Conservation (phyloP, 2,113 vertebrate species). For the Oryctolagus cuniculus region DNA sequence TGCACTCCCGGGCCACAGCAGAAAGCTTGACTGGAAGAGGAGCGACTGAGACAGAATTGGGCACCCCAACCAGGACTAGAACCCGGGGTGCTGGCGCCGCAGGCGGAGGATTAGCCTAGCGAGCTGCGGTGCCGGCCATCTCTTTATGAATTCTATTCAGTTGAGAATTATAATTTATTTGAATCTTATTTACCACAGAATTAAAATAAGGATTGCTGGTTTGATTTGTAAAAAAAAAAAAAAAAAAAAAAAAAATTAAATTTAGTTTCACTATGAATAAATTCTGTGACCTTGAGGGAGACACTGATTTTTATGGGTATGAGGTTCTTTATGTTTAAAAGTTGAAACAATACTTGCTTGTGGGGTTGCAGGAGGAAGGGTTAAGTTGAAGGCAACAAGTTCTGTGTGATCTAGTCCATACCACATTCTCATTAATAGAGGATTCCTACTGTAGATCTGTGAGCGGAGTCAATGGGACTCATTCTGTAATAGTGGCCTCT, state of each 20-base stretch:
- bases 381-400: neutral
- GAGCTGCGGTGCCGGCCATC: no score
- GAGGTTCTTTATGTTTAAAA: constrained; percentile 12
- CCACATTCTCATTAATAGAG: neutral
- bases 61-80: no score
- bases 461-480: neutral
- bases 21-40: no score
- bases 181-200: neutral
- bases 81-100: no score
- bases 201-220: constrained; percentile 32
- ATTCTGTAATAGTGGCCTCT: neutral
- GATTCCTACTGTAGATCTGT: neutral
- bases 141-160: neutral
- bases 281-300: neutral
- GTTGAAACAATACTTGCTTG: neutral
- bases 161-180: neutral
- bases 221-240: neutral
- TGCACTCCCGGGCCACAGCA: no score
- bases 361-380: neutral
- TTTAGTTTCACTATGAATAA: neutral
- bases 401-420: neutral
- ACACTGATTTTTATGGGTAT: neutral
- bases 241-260: neutral
- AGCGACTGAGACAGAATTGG: no score
- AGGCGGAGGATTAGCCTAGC: no score